phyloP scores from a whole-genome alignment of 2,888 invertebrate genomes.

The Eucera pruinosa region DNA sequence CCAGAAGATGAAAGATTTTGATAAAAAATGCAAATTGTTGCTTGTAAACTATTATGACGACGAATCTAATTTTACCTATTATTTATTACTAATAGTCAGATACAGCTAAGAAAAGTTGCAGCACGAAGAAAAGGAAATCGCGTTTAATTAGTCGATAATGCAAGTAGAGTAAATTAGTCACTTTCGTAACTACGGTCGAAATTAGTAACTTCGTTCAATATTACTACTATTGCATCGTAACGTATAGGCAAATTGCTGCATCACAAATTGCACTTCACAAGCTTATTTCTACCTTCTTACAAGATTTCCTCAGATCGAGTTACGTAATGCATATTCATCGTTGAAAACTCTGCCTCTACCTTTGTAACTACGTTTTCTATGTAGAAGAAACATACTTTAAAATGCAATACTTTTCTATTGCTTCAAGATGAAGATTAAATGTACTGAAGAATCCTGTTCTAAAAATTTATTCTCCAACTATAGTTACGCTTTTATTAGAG shows the following conservation, averaged over 20 bases:
- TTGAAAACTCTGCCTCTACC: constrained; percentile 13
- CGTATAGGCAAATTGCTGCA: constrained; percentile 28
- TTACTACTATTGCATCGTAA: constrained; percentile 29
- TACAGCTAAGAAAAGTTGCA: not conserved
- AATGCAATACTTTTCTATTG: no score
- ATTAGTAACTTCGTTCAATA: constrained; percentile 14
- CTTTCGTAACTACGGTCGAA: constrained; percentile 13
- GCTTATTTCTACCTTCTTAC: constrained; percentile 30
- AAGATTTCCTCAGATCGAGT: constrained; percentile 32
- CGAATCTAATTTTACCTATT: no score
- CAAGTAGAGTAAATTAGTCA: not conserved
- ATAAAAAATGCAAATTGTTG: no score
- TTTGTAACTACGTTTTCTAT: not conserved
- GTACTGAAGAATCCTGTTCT: no score
- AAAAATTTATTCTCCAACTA: no score
- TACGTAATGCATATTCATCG: constrained; percentile 14
- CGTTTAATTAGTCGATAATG: constrained; percentile 13
- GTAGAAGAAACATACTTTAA: no score
- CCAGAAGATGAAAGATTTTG: no score
- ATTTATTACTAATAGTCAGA: no score
- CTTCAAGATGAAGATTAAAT: no score
- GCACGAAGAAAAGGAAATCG: not conserved
- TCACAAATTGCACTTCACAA: constrained; percentile 17
- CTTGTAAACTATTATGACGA: no score
- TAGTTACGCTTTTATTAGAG: not conserved